Evolutionary conservation across 1,140 invertebrate species (phyloP).

Genomic region (Penaeus chinensis): DNA sequence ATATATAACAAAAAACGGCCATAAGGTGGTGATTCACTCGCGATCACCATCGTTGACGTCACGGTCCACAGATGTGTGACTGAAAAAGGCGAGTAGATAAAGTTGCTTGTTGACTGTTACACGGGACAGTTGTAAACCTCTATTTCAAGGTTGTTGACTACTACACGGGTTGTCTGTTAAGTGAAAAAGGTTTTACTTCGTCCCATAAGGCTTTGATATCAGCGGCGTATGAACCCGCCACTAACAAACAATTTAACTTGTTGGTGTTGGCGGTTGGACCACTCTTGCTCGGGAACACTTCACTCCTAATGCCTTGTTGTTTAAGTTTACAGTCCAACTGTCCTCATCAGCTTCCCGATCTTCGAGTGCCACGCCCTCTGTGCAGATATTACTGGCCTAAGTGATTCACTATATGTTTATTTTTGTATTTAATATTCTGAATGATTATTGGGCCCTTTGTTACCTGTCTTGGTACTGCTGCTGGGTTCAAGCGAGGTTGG

Average conservation of each 20-base stretch:
- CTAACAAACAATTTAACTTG: conserved; percentile 22
- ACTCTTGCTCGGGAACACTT: conserved; percentile 51
- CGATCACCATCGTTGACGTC: conserved; percentile 84
- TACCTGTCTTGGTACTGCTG: conserved; percentile 21
- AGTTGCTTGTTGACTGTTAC: conserved; percentile 37
- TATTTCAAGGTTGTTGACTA: conserved; percentile 20
- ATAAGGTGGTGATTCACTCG: conserved; percentile 89
- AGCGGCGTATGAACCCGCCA: conserved; percentile 1
- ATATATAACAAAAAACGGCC: conserved; percentile 83
- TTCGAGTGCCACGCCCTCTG: conserved; percentile 41
- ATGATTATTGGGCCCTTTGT: conserved; percentile 45
- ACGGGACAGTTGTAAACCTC: conserved; percentile 25
- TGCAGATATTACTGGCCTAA: conserved; percentile 43
- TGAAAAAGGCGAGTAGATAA: conserved; percentile 66
- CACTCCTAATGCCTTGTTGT: conserved; percentile 61
- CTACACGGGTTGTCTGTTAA: conserved; percentile 11
- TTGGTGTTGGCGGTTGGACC: conserved; percentile 35
- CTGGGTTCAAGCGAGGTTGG: conserved; percentile 38
- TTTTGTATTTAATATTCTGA: conserved; percentile 50
- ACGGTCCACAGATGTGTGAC: conserved; percentile 84
- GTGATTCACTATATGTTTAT: conserved; percentile 53
- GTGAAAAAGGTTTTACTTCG: background rate
- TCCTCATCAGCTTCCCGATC: conserved; percentile 41
- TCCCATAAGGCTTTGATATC: conserved; percentile 30
- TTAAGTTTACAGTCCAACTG: conserved; percentile 57